Base-by-base conservation (phyloP, 2,113 vertebrate species). In the Daphoenositta chrysoptera region DNA sequence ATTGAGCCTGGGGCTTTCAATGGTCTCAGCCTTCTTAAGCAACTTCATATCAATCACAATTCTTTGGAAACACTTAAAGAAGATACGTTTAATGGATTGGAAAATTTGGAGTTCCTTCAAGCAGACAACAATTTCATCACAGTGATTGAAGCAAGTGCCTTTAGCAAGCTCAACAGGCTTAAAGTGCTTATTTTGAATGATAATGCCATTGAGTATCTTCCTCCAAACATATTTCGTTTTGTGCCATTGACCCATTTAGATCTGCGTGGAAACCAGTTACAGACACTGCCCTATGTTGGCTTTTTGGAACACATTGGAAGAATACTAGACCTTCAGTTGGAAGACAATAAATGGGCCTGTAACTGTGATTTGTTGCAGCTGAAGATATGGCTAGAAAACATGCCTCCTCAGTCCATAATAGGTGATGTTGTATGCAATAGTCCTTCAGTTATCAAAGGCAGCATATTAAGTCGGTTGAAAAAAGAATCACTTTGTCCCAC, bases 131-230 rank as follows among this genome's bases (percentile, higher is more conserved):
- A 99, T 98, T 99, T 99, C 91, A 99, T 99, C 90, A 99, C 97
- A 90, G 98, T 99, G 86, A 99, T 99, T 79, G 99, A 99, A 97
- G 98, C 99, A 51, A 99, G 99, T 97, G 99, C 99, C 94, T 99
- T 99, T 97, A 99, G 99, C 98, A 99, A 99, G 91, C 99, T 99
- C 80, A 98, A 98, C 91, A 98, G 98, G 91, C 98, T 99, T 94
- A 99, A 99, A 98, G 99, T 99, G 75, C 98, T 99, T 87, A 99
- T 99, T 95, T 98, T 99, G 88, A 99, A 99, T 87, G 99, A 99
- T 93, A 99, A 99, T 88, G 98, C 98, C 80, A 99, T 99, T 18
- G 98, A 99, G 86, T 99, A 99, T 96, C 98, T 99, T 96, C 99
- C 99, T 94, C 98, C 93, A 70, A 99, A 99, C 70, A 97, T 99